A percentile compares a stretch with the other conserved stretches of the same genome.
phyloP scores from a whole-genome alignment of 2,888 invertebrate genomes.

The Campaea margaritaria region DNA sequence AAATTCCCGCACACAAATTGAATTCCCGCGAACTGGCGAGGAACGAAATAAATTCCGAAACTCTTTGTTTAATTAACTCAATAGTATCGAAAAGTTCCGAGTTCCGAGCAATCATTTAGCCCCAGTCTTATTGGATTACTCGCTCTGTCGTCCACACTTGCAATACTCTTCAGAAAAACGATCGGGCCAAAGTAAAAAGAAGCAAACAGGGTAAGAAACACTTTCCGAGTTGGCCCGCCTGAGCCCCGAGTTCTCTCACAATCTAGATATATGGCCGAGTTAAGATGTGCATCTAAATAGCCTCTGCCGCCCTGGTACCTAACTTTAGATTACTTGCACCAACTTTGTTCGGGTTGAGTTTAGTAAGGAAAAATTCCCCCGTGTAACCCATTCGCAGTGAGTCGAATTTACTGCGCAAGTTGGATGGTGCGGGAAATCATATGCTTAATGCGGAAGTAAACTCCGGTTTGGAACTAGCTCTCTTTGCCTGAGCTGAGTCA shows the following conservation, averaged over 20 bases:
- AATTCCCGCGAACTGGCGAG: constrained; percentile 20
- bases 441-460: constrained; percentile 46
- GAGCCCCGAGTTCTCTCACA: constrained; percentile 62
- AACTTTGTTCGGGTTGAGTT: constrained; percentile 62
- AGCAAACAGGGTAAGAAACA: constrained; percentile 53
- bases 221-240: constrained; percentile 59
- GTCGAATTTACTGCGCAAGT: constrained; percentile 77
- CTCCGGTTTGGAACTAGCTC: constrained; percentile 49
- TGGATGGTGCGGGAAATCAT: constrained; percentile 57
- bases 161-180: constrained; percentile 45
- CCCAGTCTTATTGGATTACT: constrained; percentile 63
- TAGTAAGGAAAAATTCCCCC: constrained; percentile 63
- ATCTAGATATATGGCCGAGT: constrained; percentile 84
- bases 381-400: constrained; percentile 74
- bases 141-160: constrained; percentile 55
- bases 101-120: constrained; percentile 55
- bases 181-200: constrained; percentile 27
- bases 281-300: constrained; percentile 86
- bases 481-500: constrained; percentile 20
- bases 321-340: constrained; percentile 85
- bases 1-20: constrained; percentile 19
- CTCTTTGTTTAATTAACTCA: constrained; percentile 57
- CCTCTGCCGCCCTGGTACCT: constrained; percentile 80
- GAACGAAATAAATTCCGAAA: constrained; percentile 26
- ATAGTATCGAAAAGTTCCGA: constrained; percentile 54